Conservation (phyloP, 1,140 invertebrate species). For the Conus ventricosus region DNA sequence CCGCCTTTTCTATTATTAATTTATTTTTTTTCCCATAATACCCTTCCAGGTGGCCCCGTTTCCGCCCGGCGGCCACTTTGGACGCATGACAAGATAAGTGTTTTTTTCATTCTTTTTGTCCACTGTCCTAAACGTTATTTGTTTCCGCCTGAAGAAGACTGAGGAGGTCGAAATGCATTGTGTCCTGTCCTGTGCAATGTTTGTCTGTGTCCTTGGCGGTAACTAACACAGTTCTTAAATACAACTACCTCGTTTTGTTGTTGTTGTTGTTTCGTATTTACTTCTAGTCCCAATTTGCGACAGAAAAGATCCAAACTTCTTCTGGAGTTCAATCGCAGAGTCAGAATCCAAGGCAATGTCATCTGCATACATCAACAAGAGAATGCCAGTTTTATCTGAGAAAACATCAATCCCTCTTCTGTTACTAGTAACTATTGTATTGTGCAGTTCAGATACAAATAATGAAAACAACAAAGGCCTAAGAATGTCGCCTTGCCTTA, state of each 20-base stretch:
- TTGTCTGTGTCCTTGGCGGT: too few relatives aligned
- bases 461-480: background rate
- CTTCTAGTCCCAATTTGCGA: background rate
- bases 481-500: background rate
- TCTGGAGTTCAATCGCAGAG: background rate
- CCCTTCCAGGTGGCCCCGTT: too few relatives aligned
- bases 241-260: background rate
- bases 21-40: too few relatives aligned
- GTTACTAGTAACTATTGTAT: background rate
- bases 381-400: background rate
- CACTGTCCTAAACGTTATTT: too few relatives aligned
- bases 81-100: too few relatives aligned
- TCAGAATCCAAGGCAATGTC: background rate
- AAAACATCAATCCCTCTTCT: background rate
- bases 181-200: too few relatives aligned
- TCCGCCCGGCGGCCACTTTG: too few relatives aligned
- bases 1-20: too few relatives aligned
- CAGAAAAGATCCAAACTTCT: background rate
- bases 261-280: background rate
- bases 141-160: too few relatives aligned
- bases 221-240: background rate
- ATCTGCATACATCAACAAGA: constrained; percentile 11
- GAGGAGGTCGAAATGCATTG: too few relatives aligned
- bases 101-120: too few relatives aligned
- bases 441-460: background rate